A percentile compares a stretch with the other conserved stretches of the same genome.
Conservation (phyloP, 2,113 vertebrate genomes). For the Balaeniceps rex region DNA sequence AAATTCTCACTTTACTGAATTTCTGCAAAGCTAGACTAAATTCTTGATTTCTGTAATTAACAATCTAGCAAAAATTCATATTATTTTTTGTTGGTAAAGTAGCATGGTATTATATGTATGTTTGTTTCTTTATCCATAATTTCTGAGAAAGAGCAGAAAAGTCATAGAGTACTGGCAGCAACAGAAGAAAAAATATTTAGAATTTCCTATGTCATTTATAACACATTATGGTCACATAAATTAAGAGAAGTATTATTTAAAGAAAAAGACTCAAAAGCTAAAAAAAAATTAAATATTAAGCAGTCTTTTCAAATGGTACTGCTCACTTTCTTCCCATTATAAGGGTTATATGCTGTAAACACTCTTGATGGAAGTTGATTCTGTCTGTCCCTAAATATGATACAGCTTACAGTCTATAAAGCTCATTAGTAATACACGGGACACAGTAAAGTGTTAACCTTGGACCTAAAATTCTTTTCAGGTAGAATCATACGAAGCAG, state of each 20-base stretch:
- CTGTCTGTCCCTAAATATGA: background rate
- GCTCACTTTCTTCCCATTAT: background rate
- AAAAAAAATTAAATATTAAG: background rate
- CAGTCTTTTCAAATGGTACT: background rate
- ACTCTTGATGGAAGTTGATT: background rate
- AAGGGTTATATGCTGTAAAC: background rate
- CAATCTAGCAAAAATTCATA: rapidly evolving
- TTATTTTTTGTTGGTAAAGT: background rate
- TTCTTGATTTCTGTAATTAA: background rate
- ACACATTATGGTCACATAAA: background rate
- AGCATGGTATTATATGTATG: background rate
- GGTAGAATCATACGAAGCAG: background rate
- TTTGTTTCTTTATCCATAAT: background rate
- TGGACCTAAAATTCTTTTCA: background rate
- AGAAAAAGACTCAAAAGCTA: background rate
- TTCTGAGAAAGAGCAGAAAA: background rate
- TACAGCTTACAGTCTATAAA: background rate
- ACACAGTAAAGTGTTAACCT: background rate
- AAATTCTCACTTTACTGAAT: background rate
- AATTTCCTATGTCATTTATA: background rate
- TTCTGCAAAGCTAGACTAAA: background rate
- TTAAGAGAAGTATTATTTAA: background rate
- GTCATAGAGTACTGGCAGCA: background rate
- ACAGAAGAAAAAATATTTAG: background rate
- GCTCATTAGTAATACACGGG: background rate